Evolutionary conservation across 2,888 invertebrate species (phyloP).

Genomic region (Agrilus cyanescens): DNA sequence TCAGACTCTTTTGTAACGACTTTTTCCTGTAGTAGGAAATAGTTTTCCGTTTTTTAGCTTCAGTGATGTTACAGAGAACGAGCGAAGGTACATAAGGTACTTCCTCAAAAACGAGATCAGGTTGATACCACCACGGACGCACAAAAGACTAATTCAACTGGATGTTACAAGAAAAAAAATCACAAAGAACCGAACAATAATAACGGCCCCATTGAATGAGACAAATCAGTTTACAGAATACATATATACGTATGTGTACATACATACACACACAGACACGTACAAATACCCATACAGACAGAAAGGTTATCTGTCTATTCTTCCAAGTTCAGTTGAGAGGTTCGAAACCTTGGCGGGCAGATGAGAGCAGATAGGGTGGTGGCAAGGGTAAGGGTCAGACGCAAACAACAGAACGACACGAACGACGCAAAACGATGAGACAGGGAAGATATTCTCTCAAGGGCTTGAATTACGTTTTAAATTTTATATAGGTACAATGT

Average conservation of each 20-base stretch:
- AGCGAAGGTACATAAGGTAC: too few species aligned
- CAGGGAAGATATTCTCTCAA: too few species aligned
- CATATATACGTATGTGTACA: conserved; percentile 5
- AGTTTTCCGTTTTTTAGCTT: too few species aligned
- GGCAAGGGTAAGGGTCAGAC: conserved; percentile 18
- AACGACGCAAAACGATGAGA: too few species aligned
- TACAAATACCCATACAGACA: neutral
- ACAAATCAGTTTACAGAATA: conserved; percentile 22
- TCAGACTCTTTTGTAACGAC: too few species aligned
- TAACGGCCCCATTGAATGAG: conserved; percentile 19
- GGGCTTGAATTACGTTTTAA: too few species aligned
- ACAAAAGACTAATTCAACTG: conserved; percentile 13
- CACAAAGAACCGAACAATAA: conserved; percentile 17
- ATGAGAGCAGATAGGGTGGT: conserved; percentile 18
- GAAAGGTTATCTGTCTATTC: conserved; percentile 21
- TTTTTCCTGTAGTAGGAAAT: too few species aligned
- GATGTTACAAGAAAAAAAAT: conserved; percentile 14
- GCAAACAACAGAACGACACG: conserved; percentile 4
- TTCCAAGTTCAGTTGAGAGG: conserved; percentile 18
- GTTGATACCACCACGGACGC: conserved; percentile 7
- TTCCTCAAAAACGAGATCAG: too few species aligned
- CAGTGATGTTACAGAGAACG: too few species aligned
- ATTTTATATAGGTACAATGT: too few species aligned
- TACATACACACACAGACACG: too few species aligned
- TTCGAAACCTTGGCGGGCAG: conserved; percentile 17